A percentile compares a stretch with the other conserved stretches of the same genome.
These are phyloP conservation scores for Parascotia fuliginaria DNA, from an alignment of 2,888 invertebrate genomes.

Conservation along the genomic window DNA sequence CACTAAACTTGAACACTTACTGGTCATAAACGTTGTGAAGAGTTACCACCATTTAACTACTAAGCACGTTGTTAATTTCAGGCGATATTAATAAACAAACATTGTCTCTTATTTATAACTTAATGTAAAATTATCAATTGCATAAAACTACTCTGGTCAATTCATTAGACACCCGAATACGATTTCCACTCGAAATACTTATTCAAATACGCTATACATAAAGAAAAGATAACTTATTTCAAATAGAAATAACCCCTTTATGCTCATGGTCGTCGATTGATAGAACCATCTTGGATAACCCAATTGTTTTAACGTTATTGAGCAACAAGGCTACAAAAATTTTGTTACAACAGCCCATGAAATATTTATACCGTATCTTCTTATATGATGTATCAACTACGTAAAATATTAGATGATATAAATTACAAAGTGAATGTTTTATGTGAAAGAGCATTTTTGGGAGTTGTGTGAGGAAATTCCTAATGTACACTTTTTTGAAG, in stretches of 20 bases:
- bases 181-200: not conserved
- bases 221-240: not conserved
- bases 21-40: too few relatives aligned
- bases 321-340: not conserved
- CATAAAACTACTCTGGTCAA: too few relatives aligned
- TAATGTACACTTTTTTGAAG: not conserved
- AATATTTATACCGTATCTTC: conserved; percentile 7
- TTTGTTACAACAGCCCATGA: conserved; percentile 1
- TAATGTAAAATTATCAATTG: too few relatives aligned
- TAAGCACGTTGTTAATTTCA: too few relatives aligned
- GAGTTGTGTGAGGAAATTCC: not conserved
- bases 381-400: conserved; percentile 1
- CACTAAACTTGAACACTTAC: too few relatives aligned
- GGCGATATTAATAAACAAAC: too few relatives aligned
- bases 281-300: conserved; percentile 17
- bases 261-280: conserved; percentile 11
- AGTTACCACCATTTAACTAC: too few relatives aligned
- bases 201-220: not conserved
- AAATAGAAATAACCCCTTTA: not conserved
- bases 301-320: conserved; percentile 29
- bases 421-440: not conserved
- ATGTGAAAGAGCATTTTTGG: not conserved
- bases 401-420: not conserved
- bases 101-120: too few relatives aligned
- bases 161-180: too few relatives aligned